phyloP scores from a whole-genome alignment of 2,113 vertebrate species.

The Leucopternis melanops region DNA sequence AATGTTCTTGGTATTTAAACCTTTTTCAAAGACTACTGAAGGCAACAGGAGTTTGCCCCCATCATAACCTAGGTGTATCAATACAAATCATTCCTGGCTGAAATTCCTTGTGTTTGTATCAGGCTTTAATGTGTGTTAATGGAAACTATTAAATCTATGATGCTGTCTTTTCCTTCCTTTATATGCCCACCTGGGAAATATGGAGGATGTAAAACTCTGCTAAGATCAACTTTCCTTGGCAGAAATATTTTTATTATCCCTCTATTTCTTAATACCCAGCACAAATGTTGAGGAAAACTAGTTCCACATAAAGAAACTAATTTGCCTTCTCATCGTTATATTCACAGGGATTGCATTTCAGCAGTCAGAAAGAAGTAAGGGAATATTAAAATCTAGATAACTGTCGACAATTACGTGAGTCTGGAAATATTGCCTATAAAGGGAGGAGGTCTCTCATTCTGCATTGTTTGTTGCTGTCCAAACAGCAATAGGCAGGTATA shows the following conservation, averaged over 20 bases:
- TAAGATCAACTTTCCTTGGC: conserved; percentile 35
- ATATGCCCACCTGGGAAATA: conserved; percentile 42
- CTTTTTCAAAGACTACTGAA: background rate
- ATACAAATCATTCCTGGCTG: background rate
- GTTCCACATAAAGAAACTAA: conserved; percentile 29
- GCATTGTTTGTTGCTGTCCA: background rate
- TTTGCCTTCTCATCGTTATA: background rate
- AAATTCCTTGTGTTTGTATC: background rate
- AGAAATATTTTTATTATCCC: conserved; percentile 55
- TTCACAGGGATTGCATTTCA: background rate
- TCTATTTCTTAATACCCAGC: conserved; percentile 8
- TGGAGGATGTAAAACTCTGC: conserved; percentile 23
- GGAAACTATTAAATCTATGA: background rate
- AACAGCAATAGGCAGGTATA: background rate
- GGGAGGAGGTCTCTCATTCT: background rate
- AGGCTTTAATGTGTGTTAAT: background rate
- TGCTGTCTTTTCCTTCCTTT: background rate
- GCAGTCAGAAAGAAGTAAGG: background rate
- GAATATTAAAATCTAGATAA: conserved; percentile 43
- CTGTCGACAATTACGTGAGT: background rate
- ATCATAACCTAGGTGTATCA: background rate
- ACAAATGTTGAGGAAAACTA: conserved; percentile 5
- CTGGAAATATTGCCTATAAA: conserved; percentile 12
- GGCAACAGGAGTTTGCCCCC: background rate
- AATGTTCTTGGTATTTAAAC: background rate